Base-by-base conservation (phyloP, 2,113 vertebrate species). In the Columbina picui region DNA sequence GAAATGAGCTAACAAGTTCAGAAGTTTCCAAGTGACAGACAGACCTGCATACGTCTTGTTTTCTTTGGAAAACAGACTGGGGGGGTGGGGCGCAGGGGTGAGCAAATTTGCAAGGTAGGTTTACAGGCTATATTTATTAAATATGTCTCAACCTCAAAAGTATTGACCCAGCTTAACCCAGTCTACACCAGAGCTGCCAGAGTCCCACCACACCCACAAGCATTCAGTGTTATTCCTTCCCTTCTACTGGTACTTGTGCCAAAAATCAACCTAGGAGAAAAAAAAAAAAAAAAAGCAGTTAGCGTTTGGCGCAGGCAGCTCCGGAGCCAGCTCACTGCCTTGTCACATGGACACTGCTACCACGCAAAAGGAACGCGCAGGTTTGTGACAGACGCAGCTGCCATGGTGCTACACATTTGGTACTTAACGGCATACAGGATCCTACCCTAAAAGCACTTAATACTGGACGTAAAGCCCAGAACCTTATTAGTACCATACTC, bases 141-240 rank as follows among this genome's bases (percentile, higher is more conserved):
- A 91, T 50, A 55, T 27, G 23, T 30, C 17, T 39, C 47, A 79
- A 22, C 71, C 91, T 43, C 67, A 3, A 1, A 84, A 89, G 55
- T 70, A 94, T 20, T 75, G 86, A 90, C 38, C 69, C 23, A 87
- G 20, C 56, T 90, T 78, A 92, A 88, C 92, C 50, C 56, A 90
- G 50, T 7, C 90, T 88, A 55, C 90, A 86, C 20, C 1, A 3
- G 64, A 94, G 83, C 68, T 76, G 85, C 74, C 74, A 73, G 59
- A 55, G 68, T 36, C 38, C 76, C 56, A 87, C 86, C 83, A 90
- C 91, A 93, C 89, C 93, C 84, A 93, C 76, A 55, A 11, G 76
- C 68, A 25, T 21, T 69, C 83, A 67, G 73, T 2, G 60, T 56
- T 80, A 88, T 63, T 60, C 83, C 80, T 87, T 77, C 64, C 89